Evolutionary conservation across 2,888 invertebrate genomes (phyloP).

Genomic region (Diaprepes abbreviatus): DNA sequence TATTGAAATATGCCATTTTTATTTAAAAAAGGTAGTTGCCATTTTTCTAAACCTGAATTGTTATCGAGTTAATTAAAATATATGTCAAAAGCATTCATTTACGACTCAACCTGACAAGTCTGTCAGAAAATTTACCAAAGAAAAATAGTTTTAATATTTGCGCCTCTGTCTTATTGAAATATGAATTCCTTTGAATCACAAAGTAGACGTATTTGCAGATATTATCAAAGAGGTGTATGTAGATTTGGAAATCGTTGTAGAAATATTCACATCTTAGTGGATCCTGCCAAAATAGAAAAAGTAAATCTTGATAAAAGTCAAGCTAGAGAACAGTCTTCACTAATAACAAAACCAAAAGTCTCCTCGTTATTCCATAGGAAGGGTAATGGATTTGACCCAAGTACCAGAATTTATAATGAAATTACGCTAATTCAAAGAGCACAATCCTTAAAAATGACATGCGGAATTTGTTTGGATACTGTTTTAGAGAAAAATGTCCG

Average conservation of each 20-base stretch:
- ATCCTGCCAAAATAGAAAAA: not conserved
- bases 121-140: constrained; percentile 22
- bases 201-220: constrained; percentile 48
- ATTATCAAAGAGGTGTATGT: constrained; percentile 52
- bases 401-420: constrained; percentile 47
- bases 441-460: constrained; percentile 52
- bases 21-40: too few relatives aligned
- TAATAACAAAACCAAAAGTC: not conserved
- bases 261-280: constrained; percentile 47
- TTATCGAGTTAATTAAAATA: too few relatives aligned
- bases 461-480: constrained; percentile 56
- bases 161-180: not conserved
- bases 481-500: constrained; percentile 51
- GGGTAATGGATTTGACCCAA: constrained; percentile 41
- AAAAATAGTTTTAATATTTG: constrained; percentile 15
- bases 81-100: too few relatives aligned
- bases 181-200: constrained; percentile 5
- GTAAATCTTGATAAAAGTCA: not conserved
- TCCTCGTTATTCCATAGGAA: too few relatives aligned
- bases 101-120: constrained; percentile 8
- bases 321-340: not conserved
- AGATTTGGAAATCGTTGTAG: constrained; percentile 54
- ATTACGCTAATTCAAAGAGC: constrained; percentile 33
- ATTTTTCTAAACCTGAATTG: too few relatives aligned
- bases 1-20: too few relatives aligned